Evolutionary conservation across 2,888 invertebrate genomes (phyloP).

Genomic region (Ganaspis brasiliensis): DNA sequence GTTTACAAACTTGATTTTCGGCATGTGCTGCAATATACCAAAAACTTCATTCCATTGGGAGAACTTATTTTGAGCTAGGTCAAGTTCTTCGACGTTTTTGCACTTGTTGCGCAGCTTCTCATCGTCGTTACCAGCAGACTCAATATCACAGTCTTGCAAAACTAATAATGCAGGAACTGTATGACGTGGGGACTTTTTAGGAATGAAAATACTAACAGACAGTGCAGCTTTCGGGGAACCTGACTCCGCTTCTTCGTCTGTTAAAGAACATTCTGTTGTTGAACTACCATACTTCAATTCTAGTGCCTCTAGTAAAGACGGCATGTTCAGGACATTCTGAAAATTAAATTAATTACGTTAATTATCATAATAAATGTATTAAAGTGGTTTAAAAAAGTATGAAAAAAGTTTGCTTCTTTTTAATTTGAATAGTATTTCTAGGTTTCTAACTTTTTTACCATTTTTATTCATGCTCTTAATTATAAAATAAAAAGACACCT

Average conservation of each 20-base stretch:
- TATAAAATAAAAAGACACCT: too few species aligned
- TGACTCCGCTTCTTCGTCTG: conserved; percentile 83
- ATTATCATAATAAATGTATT: too few species aligned
- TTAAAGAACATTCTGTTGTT: conserved; percentile 83
- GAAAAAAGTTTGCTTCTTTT: too few species aligned
- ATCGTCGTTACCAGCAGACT: conserved; percentile 92
- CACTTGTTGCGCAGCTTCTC: conserved; percentile 90
- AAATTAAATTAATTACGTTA: too few species aligned
- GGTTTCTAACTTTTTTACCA: too few species aligned
- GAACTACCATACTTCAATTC: conserved; percentile 90
- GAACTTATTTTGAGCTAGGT: conserved; percentile 95
- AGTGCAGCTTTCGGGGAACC: conserved; percentile 82
- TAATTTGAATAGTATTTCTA: too few species aligned
- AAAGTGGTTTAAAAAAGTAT: too few species aligned
- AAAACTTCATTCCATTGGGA: conserved; percentile 95
- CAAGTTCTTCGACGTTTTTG: conserved; percentile 95
- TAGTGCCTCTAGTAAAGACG: conserved; percentile 93
- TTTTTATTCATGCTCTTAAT: too few species aligned
- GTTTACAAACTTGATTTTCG: conserved; percentile 94
- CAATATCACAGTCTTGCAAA: conserved; percentile 95
- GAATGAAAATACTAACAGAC: conserved; percentile 93
- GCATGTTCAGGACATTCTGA: conserved; percentile 84
- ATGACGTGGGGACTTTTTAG: conserved; percentile 89
- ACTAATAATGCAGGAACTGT: conserved; percentile 92
- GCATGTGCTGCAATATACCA: conserved; percentile 92